A percentile compares a stretch with the other conserved stretches of the same genome.
phyloP scores from a whole-genome alignment of 2,888 invertebrate genomes.

The Microplitis manilae region DNA sequence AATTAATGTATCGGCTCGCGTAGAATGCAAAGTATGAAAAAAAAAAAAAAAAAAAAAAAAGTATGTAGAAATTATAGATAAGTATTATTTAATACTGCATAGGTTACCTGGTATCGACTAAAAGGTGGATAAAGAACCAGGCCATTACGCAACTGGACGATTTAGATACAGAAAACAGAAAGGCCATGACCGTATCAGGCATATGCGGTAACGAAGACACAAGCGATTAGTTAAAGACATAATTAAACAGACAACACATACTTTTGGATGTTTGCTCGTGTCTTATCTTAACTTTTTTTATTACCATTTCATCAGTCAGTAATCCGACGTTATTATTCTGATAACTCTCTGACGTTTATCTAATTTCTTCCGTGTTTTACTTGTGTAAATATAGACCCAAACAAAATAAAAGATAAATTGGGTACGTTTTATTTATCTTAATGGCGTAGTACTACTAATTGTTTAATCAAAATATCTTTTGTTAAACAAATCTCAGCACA shows the following conservation, averaged over 20 bases:
- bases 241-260: background rate
- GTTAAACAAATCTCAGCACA: background rate
- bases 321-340: background rate
- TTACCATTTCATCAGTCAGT: background rate
- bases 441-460: background rate
- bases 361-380: constrained; percentile 7
- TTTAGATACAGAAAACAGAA: constrained; percentile 43
- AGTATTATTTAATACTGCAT: constrained; percentile 17
- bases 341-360: background rate
- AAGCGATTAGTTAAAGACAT: background rate
- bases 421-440: background rate
- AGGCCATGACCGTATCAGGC: constrained; percentile 47
- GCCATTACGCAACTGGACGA: constrained; percentile 48
- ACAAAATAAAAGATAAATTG: background rate
- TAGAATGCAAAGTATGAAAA: background rate
- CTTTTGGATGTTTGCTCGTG: background rate
- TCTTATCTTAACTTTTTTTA: background rate
- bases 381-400: background rate
- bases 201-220: constrained; percentile 24
- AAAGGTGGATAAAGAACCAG: constrained; percentile 48
- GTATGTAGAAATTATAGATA: background rate
- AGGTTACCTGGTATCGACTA: constrained; percentile 23
- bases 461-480: background rate
- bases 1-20: too few relatives aligned
- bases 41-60: background rate